Percentiles rank a stretch among this genome's conserved stretches.
Evolutionary conservation across 2,888 invertebrate species (phyloP).

Genomic region (Lydus trimaculatus): DNA sequence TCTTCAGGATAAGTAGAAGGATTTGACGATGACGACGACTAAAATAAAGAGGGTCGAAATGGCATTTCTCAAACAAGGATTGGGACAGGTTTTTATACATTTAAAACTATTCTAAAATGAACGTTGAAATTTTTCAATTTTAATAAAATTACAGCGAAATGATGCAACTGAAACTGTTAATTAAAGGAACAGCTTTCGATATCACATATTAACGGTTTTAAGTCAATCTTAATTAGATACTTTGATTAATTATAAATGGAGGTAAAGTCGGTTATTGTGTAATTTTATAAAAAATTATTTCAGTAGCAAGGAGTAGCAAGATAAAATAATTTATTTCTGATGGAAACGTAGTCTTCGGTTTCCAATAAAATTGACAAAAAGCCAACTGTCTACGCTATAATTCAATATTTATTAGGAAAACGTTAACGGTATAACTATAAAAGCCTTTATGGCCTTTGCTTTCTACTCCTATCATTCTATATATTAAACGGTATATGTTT

Average conservation of each 20-base stretch:
- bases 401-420: conserved; percentile 33
- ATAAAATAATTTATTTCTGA: background rate
- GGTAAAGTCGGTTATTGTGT: too few relatives aligned
- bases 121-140: background rate
- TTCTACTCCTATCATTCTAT: background rate
- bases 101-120: background rate
- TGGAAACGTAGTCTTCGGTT: background rate
- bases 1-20: conserved; percentile 40
- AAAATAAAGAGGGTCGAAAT: background rate
- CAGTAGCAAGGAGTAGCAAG: background rate
- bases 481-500: conserved; percentile 10
- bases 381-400: conserved; percentile 26
- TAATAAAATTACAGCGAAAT: background rate
- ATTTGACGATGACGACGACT: background rate
- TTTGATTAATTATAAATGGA: background rate
- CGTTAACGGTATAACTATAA: conserved; percentile 31
- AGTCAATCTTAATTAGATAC: background rate
- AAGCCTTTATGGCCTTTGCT: conserved; percentile 28
- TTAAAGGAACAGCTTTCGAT: too few relatives aligned
- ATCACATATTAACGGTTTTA: background rate
- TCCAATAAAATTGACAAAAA: conserved; percentile 22
- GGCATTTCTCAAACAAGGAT: background rate
- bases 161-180: background rate
- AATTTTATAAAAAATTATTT: background rate
- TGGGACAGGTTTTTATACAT: background rate